Percentiles rank a stretch among this genome's conserved stretches.
These are phyloP conservation scores for Oreochromis grahami DNA, from an alignment of 2,797 vertebrate species.

Conservation along the genomic window DNA sequence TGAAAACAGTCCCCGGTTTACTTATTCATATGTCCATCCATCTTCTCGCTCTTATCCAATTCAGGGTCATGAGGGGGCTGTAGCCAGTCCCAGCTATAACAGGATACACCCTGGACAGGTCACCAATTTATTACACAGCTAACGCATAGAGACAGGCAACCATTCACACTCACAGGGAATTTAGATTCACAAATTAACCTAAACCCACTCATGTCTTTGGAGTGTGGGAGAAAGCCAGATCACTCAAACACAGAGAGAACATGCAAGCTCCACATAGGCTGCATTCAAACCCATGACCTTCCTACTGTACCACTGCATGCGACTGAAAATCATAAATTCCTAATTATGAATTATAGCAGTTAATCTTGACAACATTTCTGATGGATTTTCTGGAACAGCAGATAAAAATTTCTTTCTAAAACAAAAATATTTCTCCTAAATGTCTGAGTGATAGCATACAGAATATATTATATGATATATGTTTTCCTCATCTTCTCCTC, in stretches of 20 bases:
- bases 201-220: neutral
- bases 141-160: neutral
- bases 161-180: neutral
- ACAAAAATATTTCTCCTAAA: neutral
- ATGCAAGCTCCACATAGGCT: neutral
- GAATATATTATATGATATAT: neutral
- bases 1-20: neutral
- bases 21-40: neutral
- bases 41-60: neutral
- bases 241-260: neutral
- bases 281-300: neutral
- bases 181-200: neutral
- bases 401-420: neutral
- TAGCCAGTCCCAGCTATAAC: neutral
- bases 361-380: neutral
- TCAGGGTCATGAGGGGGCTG: neutral
- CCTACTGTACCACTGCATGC: neutral
- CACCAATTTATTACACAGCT: neutral
- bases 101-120: neutral
- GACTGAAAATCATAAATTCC: neutral
- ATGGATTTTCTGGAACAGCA: neutral
- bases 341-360: neutral
- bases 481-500: constrained; percentile 27
- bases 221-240: neutral
- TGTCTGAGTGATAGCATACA: neutral